phyloP scores from a whole-genome alignment of 1,140 invertebrate genomes.

The Drosophila sturtevanti region DNA sequence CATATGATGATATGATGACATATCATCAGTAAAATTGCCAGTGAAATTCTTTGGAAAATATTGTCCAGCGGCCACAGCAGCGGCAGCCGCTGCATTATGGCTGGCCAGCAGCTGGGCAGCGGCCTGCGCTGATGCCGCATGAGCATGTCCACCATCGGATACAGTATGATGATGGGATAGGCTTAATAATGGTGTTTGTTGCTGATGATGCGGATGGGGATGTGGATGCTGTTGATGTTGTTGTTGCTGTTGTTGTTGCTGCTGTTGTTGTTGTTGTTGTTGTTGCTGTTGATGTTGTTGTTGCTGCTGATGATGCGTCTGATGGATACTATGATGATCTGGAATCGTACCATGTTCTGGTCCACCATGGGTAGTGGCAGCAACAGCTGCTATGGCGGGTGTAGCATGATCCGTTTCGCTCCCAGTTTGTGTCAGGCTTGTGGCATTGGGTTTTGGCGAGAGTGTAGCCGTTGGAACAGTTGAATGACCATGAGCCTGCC shows the following conservation, averaged over 20 bases:
- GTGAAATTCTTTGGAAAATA: slow-evolving; percentile 79
- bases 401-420: slow-evolving; percentile 25
- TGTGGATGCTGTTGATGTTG: slow-evolving; percentile 44
- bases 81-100: slow-evolving; percentile 74
- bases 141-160: slow-evolving; percentile 31
- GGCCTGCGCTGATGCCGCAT: slow-evolving; percentile 68
- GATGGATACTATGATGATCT: slow-evolving; percentile 44
- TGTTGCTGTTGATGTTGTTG: slow-evolving; percentile 36
- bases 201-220: slow-evolving; percentile 38
- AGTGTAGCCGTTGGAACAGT: slow-evolving; percentile 30
- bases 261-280: slow-evolving; percentile 37
- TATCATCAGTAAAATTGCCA: slow-evolving; percentile 70
- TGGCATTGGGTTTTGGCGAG: slow-evolving; percentile 55
- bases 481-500: slow-evolving; percentile 34
- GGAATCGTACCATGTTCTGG: slow-evolving; percentile 50
- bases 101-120: slow-evolving; percentile 75
- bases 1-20: slow-evolving; percentile 80
- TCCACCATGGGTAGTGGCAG: background rate
- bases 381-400: slow-evolving; percentile 10
- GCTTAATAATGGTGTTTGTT: slow-evolving; percentile 31
- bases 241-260: slow-evolving; percentile 25
- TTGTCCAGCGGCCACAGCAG: slow-evolving; percentile 72
- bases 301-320: slow-evolving; percentile 39
- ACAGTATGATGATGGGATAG: slow-evolving; percentile 45
- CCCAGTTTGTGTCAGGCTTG: slow-evolving; percentile 23